Percentiles rank a stretch among this genome's conserved stretches.
Evolutionary conservation across 2,888 invertebrate genomes (phyloP).

Genomic region (Pammene fasciana): DNA sequence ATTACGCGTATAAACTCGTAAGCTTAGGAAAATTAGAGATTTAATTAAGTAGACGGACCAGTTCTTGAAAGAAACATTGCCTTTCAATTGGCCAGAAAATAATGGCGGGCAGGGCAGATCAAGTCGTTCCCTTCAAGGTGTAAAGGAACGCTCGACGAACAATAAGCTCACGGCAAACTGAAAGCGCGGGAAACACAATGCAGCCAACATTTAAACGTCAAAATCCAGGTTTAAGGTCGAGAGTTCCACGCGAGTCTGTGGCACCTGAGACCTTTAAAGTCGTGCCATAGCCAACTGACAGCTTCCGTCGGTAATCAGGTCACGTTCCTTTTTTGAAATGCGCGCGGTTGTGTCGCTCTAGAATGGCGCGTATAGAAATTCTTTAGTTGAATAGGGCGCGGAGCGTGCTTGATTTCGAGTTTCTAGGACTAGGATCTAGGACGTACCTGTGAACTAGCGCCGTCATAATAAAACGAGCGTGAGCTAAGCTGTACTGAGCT

Average conservation of each 20-base stretch:
- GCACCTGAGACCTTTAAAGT: constrained; percentile 66
- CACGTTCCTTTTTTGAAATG: constrained; percentile 80
- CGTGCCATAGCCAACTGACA: constrained; percentile 66
- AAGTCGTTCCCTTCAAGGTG: constrained; percentile 62
- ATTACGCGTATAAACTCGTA: not conserved
- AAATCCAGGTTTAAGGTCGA: constrained; percentile 52
- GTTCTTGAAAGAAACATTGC: constrained; percentile 37
- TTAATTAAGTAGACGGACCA: constrained; percentile 10
- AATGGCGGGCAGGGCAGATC: constrained; percentile 49
- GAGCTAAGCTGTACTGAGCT: not conserved
- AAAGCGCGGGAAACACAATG: constrained; percentile 45
- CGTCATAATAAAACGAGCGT: not conserved
- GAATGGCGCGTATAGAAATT: constrained; percentile 50
- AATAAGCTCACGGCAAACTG: constrained; percentile 64
- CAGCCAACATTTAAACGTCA: constrained; percentile 54
- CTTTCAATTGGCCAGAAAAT: constrained; percentile 48
- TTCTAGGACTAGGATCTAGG: constrained; percentile 30
- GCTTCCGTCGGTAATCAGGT: constrained; percentile 81
- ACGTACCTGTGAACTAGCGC: constrained; percentile 11
- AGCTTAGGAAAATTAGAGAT: too few relatives aligned
- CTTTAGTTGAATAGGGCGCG: constrained; percentile 34
- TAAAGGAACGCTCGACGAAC: constrained; percentile 64
- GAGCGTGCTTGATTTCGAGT: constrained; percentile 33
- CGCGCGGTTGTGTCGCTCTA: constrained; percentile 62
- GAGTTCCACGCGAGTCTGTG: constrained; percentile 46